Conservation (phyloP, 2,113 vertebrate genomes). For the Nesogale talazaci region DNA sequence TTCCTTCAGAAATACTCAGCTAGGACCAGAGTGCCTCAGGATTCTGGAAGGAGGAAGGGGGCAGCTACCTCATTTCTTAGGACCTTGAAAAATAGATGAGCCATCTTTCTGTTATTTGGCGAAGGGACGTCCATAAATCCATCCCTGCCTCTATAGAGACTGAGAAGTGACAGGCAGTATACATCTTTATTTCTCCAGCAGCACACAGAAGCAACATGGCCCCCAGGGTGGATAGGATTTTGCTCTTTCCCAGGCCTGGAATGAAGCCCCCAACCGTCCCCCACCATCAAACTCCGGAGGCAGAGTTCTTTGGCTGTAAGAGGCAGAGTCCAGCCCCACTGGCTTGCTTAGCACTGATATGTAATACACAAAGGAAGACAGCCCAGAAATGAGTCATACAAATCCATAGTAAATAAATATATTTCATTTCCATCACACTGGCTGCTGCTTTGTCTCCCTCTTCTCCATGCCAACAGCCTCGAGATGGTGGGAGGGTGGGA, state of each 20-base stretch:
- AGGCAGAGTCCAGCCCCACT: conserved; percentile 51
- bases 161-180: conserved; percentile 35
- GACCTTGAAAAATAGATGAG: conserved; percentile 53
- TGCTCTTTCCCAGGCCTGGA: conserved; percentile 18
- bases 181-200: conserved; percentile 51
- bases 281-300: conserved; percentile 42
- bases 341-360: conserved; percentile 38
- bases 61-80: conserved; percentile 42
- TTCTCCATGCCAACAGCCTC: conserved; percentile 53
- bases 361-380: conserved; percentile 71
- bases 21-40: conserved; percentile 1
- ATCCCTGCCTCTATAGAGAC: not conserved
- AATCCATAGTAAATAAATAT: conserved; percentile 75
- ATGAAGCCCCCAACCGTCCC: not conserved
- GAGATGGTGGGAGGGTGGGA: conserved; percentile 38
- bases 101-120: conserved; percentile 29
- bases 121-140: conserved; percentile 25
- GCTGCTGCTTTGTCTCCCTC: conserved; percentile 51
- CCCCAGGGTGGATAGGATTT: not conserved
- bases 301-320: conserved; percentile 62
- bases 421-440: conserved; percentile 57
- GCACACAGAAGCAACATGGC: conserved; percentile 11
- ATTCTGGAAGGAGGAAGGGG: conserved; percentile 49
- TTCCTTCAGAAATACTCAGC: conserved; percentile 26
- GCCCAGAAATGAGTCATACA: conserved; percentile 70